Conservation (phyloP, 2,888 invertebrate species). For the Bibio marci region DNA sequence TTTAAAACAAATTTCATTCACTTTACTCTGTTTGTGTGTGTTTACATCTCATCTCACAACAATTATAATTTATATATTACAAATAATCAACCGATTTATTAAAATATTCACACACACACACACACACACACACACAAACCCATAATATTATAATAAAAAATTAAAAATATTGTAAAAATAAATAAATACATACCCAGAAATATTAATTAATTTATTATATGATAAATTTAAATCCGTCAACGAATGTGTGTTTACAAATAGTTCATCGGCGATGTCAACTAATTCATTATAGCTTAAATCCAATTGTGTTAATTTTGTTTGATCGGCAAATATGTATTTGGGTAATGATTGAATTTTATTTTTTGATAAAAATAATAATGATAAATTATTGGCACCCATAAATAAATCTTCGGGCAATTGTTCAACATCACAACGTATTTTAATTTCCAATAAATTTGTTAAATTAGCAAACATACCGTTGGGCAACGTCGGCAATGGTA, state of each 20-base stretch:
- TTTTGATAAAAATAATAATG: constrained; percentile 39
- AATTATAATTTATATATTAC: too few relatives aligned
- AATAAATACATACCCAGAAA: constrained; percentile 35
- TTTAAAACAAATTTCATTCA: too few relatives aligned
- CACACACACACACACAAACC: too few relatives aligned
- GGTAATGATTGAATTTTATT: constrained; percentile 39
- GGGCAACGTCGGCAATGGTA: constrained; percentile 38
- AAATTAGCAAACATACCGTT: constrained; percentile 41
- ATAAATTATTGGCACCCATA: constrained; percentile 36
- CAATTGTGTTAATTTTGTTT: constrained; percentile 40
- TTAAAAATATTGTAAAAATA: constrained; percentile 9
- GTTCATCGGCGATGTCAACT: constrained; percentile 34
- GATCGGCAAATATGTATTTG: constrained; percentile 40
- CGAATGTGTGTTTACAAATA: constrained; percentile 38
- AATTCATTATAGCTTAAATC: constrained; percentile 50
- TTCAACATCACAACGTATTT: constrained; percentile 38
- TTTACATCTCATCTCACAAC: too few relatives aligned
- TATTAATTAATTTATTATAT: constrained; percentile 40
- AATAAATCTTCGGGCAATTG: constrained; percentile 44
- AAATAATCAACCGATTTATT: too few relatives aligned
- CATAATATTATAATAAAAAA: neutral
- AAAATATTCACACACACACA: too few relatives aligned
- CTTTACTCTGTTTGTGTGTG: too few relatives aligned
- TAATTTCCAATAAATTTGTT: constrained; percentile 35
- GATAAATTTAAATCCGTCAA: constrained; percentile 43